Evolutionary conservation across 2,797 vertebrate genomes (phyloP), one percentile per base, ranked within the genome.

Genomic region (Halcyon smyrnensis): DNA sequence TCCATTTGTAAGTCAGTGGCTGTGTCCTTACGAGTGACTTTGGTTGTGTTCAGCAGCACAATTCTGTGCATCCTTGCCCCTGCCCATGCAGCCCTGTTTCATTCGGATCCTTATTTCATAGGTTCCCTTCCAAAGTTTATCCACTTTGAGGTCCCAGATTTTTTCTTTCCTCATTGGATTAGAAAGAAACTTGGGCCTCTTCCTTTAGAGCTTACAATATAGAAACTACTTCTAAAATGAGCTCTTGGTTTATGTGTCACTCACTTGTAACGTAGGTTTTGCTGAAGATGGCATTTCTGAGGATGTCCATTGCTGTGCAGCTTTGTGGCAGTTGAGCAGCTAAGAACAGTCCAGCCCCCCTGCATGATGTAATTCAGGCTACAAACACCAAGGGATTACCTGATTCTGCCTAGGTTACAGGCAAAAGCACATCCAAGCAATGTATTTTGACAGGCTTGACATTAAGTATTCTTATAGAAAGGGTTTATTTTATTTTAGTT

Each of bases 1-100:
- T 83, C 51, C 4, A 0, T 45, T 45, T 1, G 0, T 39, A 34
- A 0, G 0, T 77, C 53, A 37, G 10, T 50, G 30, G 34, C 57
- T 62, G 20, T 54, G 37, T 53, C 39, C 75, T 39, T 67, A 13
- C 12, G 15, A 59, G 36, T 63, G 39, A 12, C 46, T 48, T 56
- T 48, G 43, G 5, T 54, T 77, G 5, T 71, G 39, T 56, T 48
- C 53, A 71, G 48, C 8, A 3, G 27, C 32, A 36, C 54, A 39
- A 14, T 56, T 60, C 39, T 11, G 0, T 45, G 32, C 50, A 10
- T 64, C 82, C 75, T 43, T 78, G 46, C 32, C 9, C 37, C 70
- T 54, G 32, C 25, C 65, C 54, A 13, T 43, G 41, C 67, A 90
- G 45, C 28, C 34, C n/a, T 56, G 5, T 67, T 90, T 67, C 48